Base-by-base conservation (phyloP, 2,797 vertebrate genomes). In the Cyprinodon diabolis region DNA sequence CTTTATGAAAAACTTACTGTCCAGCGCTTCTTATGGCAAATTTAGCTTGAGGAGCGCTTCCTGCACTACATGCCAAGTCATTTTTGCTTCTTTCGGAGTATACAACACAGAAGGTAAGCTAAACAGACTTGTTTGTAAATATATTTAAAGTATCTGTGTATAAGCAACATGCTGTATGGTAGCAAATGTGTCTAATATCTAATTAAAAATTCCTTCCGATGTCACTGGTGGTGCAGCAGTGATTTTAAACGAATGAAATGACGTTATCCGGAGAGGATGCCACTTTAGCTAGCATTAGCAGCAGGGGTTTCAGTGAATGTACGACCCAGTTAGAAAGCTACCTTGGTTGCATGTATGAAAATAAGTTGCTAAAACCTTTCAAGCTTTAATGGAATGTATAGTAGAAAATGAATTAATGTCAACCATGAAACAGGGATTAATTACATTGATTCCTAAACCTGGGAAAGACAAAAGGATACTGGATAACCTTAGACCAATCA, bases 101-200 rank as follows among this genome's bases (percentile, higher is more conserved):
- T 80, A 49, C 66, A 67, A 87, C 80, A 77, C 63, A 2, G 43
- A 77, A 84, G 85, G 85, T 89, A 92, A 93, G 95, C 89, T 90
- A 90, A 93, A 80, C 68, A 4, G 0, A 12, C 4, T 3, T 10
- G 1, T 25, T 19, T 19, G 13, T 45, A 6, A 62, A 12, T 63
- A 40, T 58, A 40, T 55, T 10, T 9, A 55, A 19, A 51, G 21
- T 2, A 4, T 0, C 4, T 2, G 9, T 35, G 37, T 14, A 5
- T 17, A 37, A 23, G 1, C 40, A 10, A 25, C 4, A 3, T 0
- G 0, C 1, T 25, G 13, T 47, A 43, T 15, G 2, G 25, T 0
- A 2, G 3, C 7, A 4, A 12, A 2, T 25, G 43, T 35, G 9
- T 2, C 1, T 66, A 0, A 12, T 3, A 51, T 69, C 2, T 21